Evolutionary conservation across 2,888 invertebrate species (phyloP), one percentile per base, ranked within the genome.

Genomic region (Drosophila mayaguana): DNA sequence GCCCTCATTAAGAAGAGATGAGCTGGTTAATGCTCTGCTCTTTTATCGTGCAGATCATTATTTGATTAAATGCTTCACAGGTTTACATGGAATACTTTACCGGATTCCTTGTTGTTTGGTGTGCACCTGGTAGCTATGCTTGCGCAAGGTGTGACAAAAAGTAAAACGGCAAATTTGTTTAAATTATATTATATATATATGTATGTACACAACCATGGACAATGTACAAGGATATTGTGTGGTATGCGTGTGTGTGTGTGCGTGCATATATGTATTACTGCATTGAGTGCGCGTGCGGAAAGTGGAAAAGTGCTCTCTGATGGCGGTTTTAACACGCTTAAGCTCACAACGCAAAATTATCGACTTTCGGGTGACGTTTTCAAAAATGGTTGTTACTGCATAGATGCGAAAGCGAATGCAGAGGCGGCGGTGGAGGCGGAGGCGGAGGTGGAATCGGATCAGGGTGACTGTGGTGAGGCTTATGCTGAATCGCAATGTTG

Each of bases 351-450:
- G 78, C 75, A 75, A 81, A 80, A 87, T 87, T 81, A 87, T 87
- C 84, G 85, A 89, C 81, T 87, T 87, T 84, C 70, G 62, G 73
- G 75, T 86, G 88, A 83, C 72, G 80, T 73, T 85, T 81, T 80
- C 57, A 45, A 75, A 63, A 75, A 63, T 62, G 63, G 62, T 57
- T 55, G 63, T 64, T 60, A 50, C 57, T 48, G 56, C 14, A 51
- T 38, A 36, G 38, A 53, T 36, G 38, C 28, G 32, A 48, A 51
- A 62, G 62, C 36, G 51, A 20, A 55, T 51, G 50, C 6, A 51
- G 20, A 40, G 2, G 8, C 16, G 20, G 22, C 36, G 12, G 20
- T n/a, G 32, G 45, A 51, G 62, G 55, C 36, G 48, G 40, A 43
- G 45, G n/a, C n/a, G 53, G 36, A 16, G 8, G 38, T n/a, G 32